Evolutionary conservation across 2,888 invertebrate species (phyloP).

Genomic region (Brenthis ino): DNA sequence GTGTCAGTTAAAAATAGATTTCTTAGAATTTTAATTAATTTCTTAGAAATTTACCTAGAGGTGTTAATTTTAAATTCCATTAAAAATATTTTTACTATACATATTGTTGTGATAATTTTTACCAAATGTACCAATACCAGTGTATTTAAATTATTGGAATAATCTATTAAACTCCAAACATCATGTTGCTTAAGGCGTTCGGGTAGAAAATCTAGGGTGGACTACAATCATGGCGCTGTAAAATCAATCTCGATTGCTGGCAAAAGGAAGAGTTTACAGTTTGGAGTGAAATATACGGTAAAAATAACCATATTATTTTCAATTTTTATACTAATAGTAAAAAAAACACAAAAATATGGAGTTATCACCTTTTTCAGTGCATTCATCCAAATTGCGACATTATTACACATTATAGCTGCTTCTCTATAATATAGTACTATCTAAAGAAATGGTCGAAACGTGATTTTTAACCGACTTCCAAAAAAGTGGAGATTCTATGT

Average conservation of each 20-base stretch:
- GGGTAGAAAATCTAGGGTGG: constrained; percentile 50
- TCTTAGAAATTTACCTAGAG: no score
- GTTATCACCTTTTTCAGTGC: no score
- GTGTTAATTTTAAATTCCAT: no score
- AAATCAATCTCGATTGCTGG: constrained; percentile 45
- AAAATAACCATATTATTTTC: background rate
- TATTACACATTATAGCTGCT: no score
- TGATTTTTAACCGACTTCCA: no score
- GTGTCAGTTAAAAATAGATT: no score
- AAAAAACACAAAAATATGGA: no score
- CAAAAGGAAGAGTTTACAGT: background rate
- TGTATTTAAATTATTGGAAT: background rate
- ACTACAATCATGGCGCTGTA: constrained; percentile 57
- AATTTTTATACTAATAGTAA: background rate
- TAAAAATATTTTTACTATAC: no score
- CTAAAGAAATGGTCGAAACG: no score
- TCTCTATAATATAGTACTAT: no score
- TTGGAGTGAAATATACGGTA: constrained; percentile 8
- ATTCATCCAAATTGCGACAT: background rate
- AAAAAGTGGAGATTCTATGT: no score
- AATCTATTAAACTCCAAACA: background rate
- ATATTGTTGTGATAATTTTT: background rate
- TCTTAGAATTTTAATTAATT: no score
- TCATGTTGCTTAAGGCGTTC: constrained; percentile 49
- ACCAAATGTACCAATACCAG: background rate